Evolutionary conservation across 2,797 vertebrate genomes (phyloP).

Genomic region (Ceryle rudis): DNA sequence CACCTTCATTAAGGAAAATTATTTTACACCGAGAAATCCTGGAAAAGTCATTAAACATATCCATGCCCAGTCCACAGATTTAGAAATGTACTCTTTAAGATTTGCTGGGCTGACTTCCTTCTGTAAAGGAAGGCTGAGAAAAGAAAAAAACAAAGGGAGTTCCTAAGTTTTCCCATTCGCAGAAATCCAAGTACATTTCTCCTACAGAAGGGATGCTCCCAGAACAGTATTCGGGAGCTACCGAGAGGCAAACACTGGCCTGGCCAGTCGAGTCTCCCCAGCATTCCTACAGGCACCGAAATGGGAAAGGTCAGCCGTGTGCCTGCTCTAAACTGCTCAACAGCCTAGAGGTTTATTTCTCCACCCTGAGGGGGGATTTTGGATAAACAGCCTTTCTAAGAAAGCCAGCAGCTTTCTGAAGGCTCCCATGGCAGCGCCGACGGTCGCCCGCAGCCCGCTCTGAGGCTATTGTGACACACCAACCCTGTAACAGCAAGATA

Average conservation of each 20-base stretch:
- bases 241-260: background rate
- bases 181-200: background rate
- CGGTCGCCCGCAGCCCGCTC: background rate
- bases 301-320: background rate
- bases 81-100: background rate
- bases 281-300: background rate
- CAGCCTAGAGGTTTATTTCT: background rate
- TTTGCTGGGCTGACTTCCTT: background rate
- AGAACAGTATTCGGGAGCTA: background rate
- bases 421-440: background rate
- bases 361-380: background rate
- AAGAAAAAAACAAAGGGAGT: background rate
- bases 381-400: background rate
- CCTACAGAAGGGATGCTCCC: background rate
- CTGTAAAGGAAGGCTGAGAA: background rate
- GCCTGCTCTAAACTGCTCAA: background rate
- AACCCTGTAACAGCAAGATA: background rate
- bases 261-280: background rate
- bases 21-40: background rate
- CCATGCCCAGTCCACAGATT: background rate
- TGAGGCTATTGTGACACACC: background rate
- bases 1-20: background rate
- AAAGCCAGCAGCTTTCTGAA: background rate
- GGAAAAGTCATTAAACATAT: background rate
- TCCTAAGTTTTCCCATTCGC: background rate